Conservation (phyloP, 2,113 vertebrate species). For the Clupea harengus region DNA sequence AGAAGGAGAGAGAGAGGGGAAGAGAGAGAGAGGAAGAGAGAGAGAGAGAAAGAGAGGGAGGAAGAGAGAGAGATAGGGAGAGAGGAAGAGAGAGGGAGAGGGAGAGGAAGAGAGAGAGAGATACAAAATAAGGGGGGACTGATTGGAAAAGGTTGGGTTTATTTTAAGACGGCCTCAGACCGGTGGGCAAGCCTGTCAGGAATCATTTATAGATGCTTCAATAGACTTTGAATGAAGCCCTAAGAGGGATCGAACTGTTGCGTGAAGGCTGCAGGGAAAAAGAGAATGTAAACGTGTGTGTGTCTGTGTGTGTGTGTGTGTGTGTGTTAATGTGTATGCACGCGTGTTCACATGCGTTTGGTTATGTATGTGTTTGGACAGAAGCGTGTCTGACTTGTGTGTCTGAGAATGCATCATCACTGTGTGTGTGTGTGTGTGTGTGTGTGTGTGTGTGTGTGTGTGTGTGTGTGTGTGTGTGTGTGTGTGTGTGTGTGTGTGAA, state of each 20-base stretch:
- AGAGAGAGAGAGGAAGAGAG: neutral
- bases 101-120: neutral
- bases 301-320: neutral
- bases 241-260: constrained; percentile 16
- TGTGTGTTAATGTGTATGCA: neutral
- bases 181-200: constrained; percentile 54
- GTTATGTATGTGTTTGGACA: neutral
- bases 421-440: neutral
- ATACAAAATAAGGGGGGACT: constrained; percentile 33
- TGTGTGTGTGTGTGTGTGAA: neutral
- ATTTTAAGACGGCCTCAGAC: constrained; percentile 56
- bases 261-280: neutral
- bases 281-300: neutral
- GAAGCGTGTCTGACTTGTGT: no score
- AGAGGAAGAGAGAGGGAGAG: neutral
- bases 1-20: neutral
- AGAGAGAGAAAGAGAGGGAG: constrained; percentile 21
- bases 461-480: no score
- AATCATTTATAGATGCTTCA: constrained; percentile 57
- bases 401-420: no score
- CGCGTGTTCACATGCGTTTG: neutral
- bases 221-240: constrained; percentile 39
- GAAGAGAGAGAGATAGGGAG: neutral
- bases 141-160: constrained; percentile 53
- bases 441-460: neutral